Evolutionary conservation across 2,113 vertebrate species (phyloP).

Genomic region (Eptesicus fuscus): DNA sequence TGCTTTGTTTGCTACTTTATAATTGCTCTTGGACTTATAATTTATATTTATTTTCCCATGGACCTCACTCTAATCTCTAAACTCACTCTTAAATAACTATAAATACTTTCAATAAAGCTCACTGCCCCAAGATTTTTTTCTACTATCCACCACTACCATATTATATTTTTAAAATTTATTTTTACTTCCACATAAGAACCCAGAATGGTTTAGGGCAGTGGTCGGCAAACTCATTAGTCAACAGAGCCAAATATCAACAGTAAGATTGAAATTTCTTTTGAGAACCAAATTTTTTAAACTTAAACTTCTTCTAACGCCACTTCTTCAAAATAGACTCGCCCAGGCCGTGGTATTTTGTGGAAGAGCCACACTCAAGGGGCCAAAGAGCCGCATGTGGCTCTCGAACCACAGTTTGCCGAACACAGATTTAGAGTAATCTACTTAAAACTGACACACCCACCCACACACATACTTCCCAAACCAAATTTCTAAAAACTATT

Average conservation of each 20-base stretch:
- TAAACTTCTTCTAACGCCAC: too few relatives aligned
- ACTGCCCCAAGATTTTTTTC: not conserved
- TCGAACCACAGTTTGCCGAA: too few relatives aligned
- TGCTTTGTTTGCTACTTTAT: conserved; percentile 30
- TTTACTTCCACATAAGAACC: not conserved
- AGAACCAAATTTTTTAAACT: too few relatives aligned
- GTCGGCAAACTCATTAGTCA: too few relatives aligned
- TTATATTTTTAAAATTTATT: not conserved
- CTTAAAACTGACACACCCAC: not conserved
- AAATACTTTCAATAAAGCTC: conserved; percentile 28
- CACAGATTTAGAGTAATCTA: not conserved
- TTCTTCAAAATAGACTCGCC: too few relatives aligned
- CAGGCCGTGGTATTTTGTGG: too few relatives aligned
- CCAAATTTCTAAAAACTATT: not conserved
- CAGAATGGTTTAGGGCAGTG: not conserved
- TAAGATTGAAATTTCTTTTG: too few relatives aligned
- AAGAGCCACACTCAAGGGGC: too few relatives aligned
- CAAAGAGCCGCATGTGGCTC: too few relatives aligned
- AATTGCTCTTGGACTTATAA: not conserved
- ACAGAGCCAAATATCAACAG: too few relatives aligned
- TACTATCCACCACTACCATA: not conserved
- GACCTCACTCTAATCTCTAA: conserved; percentile 1
- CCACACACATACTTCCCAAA: not conserved
- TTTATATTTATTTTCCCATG: conserved; percentile 19
- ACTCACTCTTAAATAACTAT: conserved; percentile 30